Evolutionary conservation across 2,113 vertebrate species (phyloP), one percentile per base, ranked within the genome.

Genomic region (Columba janthina): DNA sequence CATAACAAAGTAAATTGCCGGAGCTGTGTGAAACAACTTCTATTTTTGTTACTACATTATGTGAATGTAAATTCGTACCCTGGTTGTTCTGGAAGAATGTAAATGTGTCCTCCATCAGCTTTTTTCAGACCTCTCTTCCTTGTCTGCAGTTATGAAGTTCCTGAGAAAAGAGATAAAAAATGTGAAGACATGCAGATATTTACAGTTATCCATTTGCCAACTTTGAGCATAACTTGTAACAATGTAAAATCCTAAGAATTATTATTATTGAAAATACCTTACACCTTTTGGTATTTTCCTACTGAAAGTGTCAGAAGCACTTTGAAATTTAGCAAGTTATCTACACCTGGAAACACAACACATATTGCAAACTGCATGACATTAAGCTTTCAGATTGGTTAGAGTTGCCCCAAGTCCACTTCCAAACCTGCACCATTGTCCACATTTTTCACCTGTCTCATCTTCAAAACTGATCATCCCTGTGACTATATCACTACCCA

Each of bases 331-430:
- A 34, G 9, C 16, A 75, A 20, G 15, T 19, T 40, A 64, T 29
- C 5, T 72, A 26, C 19, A 15, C 5, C 17, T 32, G 72, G 21
- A 7, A 83, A 69, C 18, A 4, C 10, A 66, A 12, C 5, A 36
- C 11, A n/a, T 38, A 53, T 13, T 78, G 9, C 15, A 85, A 29
- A 38, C 50, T 62, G 26, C 22, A 53, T 56, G 28, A 6, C 19
- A 22, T 32, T 10, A 26, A 69, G 21, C 29, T 40, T 69, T 53
- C 29, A 22, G 21, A n/a, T 7, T 10, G 6, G 5, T 22, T 50
- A 4, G 1, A 2, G 18, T n/a, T 81, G 26, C 6, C 8, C 11
- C 11, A 54, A 46, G 10, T 29, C 32, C 2, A 1, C 32, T 67
- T 9, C 16, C 29, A 57, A 53, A 46, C 12, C 29, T 58, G 25